Percentiles rank a stretch among this genome's conserved stretches.
These are phyloP conservation scores for Hucho hucho DNA, from an alignment of 2,113 vertebrate species.

Conservation along the genomic window DNA sequence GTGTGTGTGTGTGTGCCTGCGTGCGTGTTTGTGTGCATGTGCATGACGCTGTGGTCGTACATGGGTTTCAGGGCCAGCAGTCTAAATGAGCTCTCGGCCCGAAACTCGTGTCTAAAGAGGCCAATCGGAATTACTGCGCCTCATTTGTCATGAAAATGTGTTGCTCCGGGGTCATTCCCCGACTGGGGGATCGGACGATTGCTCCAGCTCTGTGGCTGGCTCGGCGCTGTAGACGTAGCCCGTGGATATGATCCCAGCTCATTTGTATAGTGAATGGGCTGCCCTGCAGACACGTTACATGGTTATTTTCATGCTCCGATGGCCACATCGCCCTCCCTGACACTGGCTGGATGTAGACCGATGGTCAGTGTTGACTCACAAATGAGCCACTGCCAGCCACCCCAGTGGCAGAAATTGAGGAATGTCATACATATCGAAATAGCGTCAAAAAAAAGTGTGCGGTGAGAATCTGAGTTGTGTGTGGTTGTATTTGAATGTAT, in stretches of 20 bases:
- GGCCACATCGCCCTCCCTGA: constrained; percentile 19
- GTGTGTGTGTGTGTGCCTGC: constrained; percentile 6
- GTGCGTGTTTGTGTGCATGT: constrained; percentile 6
- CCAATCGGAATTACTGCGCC: constrained; percentile 47
- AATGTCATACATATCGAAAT: too few relatives aligned
- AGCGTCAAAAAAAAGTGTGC: neutral
- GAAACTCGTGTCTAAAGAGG: constrained; percentile 34
- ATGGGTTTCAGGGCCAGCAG: constrained; percentile 16
- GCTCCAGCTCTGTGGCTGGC: constrained; percentile 14
- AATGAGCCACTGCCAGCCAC: constrained; percentile 5
- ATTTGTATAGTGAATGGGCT: constrained; percentile 31
- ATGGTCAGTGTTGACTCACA: constrained; percentile 33
- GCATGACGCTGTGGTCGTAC: neutral
- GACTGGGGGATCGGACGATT: constrained; percentile 20
- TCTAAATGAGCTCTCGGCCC: constrained; percentile 21
- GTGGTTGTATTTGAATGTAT: neutral
- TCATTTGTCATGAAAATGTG: constrained; percentile 57
- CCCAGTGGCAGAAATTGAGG: neutral
- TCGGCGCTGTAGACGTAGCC: neutral
- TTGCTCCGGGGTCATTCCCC: constrained; percentile 30
- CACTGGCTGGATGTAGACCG: neutral
- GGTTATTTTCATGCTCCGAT: constrained; percentile 20
- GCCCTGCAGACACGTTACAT: constrained; percentile 39
- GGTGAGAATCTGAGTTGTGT: neutral
- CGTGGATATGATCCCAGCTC: constrained; percentile 28